Conservation (phyloP, 2,888 invertebrate species). For the Luffia ferchaultella region DNA sequence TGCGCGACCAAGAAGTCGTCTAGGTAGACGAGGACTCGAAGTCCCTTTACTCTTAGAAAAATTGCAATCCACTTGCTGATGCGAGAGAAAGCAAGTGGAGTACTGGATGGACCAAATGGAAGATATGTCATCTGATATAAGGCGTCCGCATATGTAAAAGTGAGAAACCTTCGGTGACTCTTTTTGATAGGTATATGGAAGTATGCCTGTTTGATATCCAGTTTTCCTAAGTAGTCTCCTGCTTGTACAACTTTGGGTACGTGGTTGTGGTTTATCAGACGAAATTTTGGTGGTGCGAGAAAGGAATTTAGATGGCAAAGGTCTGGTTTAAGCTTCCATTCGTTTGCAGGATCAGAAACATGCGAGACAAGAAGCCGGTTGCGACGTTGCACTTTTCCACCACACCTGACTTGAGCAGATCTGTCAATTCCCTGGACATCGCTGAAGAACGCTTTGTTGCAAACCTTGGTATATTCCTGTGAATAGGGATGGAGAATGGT, state of each 20-base stretch:
- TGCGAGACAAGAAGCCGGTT: conserved; percentile 19
- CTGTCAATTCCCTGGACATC: conserved; percentile 11
- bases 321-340: conserved; percentile 16
- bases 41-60: conserved; percentile 13
- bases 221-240: conserved; percentile 18
- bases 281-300: conserved; percentile 14
- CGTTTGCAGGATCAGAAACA: conserved; percentile 19
- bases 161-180: conserved; percentile 16
- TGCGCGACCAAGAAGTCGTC: conserved; percentile 16
- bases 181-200: conserved; percentile 15
- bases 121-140: conserved; percentile 19
- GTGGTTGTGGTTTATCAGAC: conserved; percentile 16
- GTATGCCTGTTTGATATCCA: conserved; percentile 18
- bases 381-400: no score
- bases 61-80: conserved; percentile 18
- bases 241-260: conserved; percentile 19
- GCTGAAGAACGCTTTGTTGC: conserved; percentile 6
- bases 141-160: conserved; percentile 14
- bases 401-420: conserved; percentile 16
- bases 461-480: background rate
- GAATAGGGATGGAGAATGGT: conserved; percentile 11
- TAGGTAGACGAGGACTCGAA: conserved; percentile 14
- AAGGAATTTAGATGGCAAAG: conserved; percentile 17
- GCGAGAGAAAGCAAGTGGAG: conserved; percentile 16
- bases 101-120: conserved; percentile 21